Base-by-base conservation (phyloP, 2,888 invertebrate species). In the Diabrotica balteata region DNA sequence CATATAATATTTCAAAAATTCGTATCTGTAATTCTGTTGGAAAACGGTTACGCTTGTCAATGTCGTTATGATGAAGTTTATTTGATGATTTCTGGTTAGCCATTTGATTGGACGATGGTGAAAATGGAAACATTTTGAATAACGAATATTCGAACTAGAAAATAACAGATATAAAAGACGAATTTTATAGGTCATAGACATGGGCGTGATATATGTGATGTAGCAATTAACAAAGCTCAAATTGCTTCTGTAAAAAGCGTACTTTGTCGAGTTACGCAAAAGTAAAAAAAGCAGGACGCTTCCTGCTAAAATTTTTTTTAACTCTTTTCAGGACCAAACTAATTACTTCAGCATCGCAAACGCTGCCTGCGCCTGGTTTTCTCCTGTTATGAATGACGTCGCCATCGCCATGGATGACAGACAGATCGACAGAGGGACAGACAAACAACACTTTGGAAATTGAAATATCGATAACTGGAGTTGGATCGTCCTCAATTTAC, bases 401-500 rank as follows among this genome's bases (percentile, higher is more conserved):
- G 64, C 52, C 49, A 47, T 58, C 64, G 64, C 52, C 49, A 47
- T 64, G 45, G 46, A 52, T 64, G 64, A 64, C 64, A 47, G 64
- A 64, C 58, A 51, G 51, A 60, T 52, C 52, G 59, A 64, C 53
- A 47, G 45, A 59, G 57, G 22, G 53, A 59, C 65, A 59, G 47
- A 61, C 57, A 66, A 64, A 50, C 22, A 64, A 64, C 64, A 64
- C 64, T 64, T 62, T 64, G 52, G 64, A 59, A 63, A 64, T 64
- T 64, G 64, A 58, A 64, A 64, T 64, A 64, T 64, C 64, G 64
- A 64, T 64, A 64, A 59, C 64, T 64, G 58, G 57, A 66, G 46
- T 45, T 61, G 57, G 61, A 66, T 67, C 54, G 68, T 61, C 63
- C 68, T 60, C 68, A 68, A 63, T 70, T 70, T 65, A 59, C 65